Base-by-base conservation (phyloP, 2,888 invertebrate species). In the Sussaba pulchella region DNA sequence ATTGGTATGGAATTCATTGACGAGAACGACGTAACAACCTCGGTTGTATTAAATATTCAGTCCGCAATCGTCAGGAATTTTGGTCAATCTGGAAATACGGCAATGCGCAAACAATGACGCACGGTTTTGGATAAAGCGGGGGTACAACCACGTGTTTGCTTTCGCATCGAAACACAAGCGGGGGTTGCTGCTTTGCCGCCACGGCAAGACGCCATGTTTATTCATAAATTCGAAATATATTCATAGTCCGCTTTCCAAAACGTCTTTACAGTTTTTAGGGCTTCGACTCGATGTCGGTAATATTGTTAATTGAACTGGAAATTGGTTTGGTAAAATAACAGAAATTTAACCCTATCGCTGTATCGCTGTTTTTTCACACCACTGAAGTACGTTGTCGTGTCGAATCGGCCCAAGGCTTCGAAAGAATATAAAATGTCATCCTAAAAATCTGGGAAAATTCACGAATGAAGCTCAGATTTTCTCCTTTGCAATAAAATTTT, bases 81-180 rank as follows among this genome's bases (percentile, higher is more conserved):
- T 12, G 19, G 41, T 19, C 31, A 52, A 5, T 41, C 19, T n/a
- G n/a, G 17, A 61, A 21, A 50, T 61, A 52, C 21, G 14, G 14
- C 39, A 17, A 31, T 21, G 61, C 47, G 17, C 61, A 41, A 36
- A 50, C 14, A 47, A 36, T 71, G 71, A 71, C 71, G 71, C 71
- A 71, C 52, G 54, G 19, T 9, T 71, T 45, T 59, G 12, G 19
- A 17, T 6, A n/a, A 19, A 10, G 10, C 12, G 12, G 24, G 36
- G n/a, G 21, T 36, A 71, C 36, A 71, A 39, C 61, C 47, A 50
- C 50, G 61, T 71, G 71, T 61, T 71, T 61, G 61, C 36, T 6
- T 70, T 31, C 70, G 39, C 36, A 61, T 45, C 31, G 50, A 71
- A 71, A 71, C 61, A 71, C 39, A 43, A 36, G 17, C n/a, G n/a